Conservation (phyloP, 2,113 vertebrate species). For the Rutilus rutilus region DNA sequence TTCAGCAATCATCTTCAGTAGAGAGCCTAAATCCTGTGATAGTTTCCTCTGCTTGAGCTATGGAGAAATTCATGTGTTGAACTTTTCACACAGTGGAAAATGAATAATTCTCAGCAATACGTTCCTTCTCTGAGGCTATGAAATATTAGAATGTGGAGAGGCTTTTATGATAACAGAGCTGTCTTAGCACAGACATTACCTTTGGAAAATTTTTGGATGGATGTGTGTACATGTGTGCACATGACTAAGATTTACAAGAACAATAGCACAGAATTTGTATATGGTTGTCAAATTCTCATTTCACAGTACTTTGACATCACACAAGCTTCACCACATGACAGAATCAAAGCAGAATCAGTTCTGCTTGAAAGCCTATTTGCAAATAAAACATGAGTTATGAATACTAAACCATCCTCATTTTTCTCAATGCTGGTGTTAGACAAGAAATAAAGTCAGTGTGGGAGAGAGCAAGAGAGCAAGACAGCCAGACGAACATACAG, state of each 20-base stretch:
- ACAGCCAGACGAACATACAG: slow-evolving; percentile 56
- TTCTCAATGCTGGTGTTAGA: slow-evolving; percentile 50
- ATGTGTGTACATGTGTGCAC: slow-evolving; percentile 4
- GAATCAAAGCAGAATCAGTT: slow-evolving; percentile 71
- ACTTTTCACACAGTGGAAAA: slow-evolving; percentile 62
- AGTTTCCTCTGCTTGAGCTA: slow-evolving; percentile 64
- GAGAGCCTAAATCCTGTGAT: slow-evolving; percentile 61
- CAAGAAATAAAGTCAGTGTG: slow-evolving; percentile 58
- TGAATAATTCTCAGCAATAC: slow-evolving; percentile 65
- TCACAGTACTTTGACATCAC: slow-evolving; percentile 44
- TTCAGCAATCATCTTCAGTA: slow-evolving; percentile 62
- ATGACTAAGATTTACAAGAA: slow-evolving; percentile 35
- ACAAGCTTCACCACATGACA: slow-evolving; percentile 54
- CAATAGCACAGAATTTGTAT: slow-evolving; percentile 26
- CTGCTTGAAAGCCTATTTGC: slow-evolving; percentile 73
- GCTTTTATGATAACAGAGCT: slow-evolving; percentile 43
- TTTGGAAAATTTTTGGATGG: slow-evolving; percentile 27
- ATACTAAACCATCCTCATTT: slow-evolving; percentile 70
- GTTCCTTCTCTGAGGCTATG: slow-evolving; percentile 57
- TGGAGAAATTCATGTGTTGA: slow-evolving; percentile 61
- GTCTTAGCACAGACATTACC: slow-evolving; percentile 46
- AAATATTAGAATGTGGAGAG: slow-evolving; percentile 66
- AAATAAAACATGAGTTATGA: slow-evolving; percentile 76
- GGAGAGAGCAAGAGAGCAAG: slow-evolving; percentile 52
- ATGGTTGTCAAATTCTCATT: slow-evolving; percentile 45